Evolutionary conservation across 2,797 vertebrate genomes (phyloP), one percentile per base, ranked within the genome.

Genomic region (Chaetodon trifasciatus): DNA sequence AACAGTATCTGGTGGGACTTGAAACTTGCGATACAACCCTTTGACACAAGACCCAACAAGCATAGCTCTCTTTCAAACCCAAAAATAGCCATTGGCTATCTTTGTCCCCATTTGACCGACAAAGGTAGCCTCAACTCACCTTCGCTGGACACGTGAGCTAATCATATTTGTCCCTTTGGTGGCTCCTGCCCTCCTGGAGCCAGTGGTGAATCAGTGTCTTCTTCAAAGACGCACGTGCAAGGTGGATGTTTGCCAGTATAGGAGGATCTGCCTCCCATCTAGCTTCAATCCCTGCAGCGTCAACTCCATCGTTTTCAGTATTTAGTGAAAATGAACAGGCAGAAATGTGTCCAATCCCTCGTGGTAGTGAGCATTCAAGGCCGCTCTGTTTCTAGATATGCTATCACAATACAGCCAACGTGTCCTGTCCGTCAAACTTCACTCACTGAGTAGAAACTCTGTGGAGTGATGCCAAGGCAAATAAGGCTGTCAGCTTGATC

Each of bases 21-120:
- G 8, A 53, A 62, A 16, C 46, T 28, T 65, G 77, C 16, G 77
- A 50, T 77, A 21, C 37, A 73, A 83, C n/a, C 68, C 50, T 67
- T 23, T 53, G 72, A 73, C 74, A 72, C 17, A 15, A 52, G 68
- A 66, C 39, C 71, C 66, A 72, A 52, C 21, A 47, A 46, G 63
- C 32, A 57, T 58, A 65, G 21, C 23, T 74, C 39, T 16, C 49
- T 76, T 70, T 78, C 40, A 55, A 73, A 40, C 39, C 66, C 74
- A 3, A 32, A 71, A 90, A 89, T 90, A 91, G 62, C 67, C 23
- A 11, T 69, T 13, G 9, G 74, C 86, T 86, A 76, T 86, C 62
- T 86, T 87, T 83, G 67, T 79, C 80, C 28, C 21, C 24, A 39
- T 67, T 66, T 83, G 77, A 79, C 81, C 60, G 19, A 82, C 66